Conservation (phyloP, 2,113 vertebrate genomes). For the Otis tarda region DNA sequence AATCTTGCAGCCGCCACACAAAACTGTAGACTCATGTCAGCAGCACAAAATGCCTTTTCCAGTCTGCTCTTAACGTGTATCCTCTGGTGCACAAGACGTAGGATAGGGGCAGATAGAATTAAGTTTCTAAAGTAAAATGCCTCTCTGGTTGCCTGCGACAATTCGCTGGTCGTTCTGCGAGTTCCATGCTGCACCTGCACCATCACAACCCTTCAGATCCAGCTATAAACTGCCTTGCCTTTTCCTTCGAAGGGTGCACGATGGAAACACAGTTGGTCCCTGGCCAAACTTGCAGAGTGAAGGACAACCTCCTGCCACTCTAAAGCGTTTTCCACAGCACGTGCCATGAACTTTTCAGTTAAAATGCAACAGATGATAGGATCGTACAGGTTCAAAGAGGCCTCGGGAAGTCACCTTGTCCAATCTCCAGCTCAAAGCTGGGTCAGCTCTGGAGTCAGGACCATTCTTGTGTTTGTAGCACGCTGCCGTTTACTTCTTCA, state of each 20-base stretch:
- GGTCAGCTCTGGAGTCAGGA: background rate
- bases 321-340: background rate
- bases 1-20: background rate
- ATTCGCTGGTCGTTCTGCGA: background rate
- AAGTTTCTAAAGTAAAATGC: background rate
- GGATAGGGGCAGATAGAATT: background rate
- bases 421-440: background rate
- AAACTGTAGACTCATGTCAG: background rate
- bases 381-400: background rate
- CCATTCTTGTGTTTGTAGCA: accelerated
- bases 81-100: background rate
- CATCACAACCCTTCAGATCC: background rate
- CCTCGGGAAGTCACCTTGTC: background rate
- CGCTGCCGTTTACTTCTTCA: background rate
- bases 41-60: background rate
- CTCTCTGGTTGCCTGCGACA: background rate
- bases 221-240: background rate
- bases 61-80: accelerated
- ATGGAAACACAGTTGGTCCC: background rate
- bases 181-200: background rate
- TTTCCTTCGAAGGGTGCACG: background rate
- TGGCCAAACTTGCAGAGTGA: background rate
- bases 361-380: background rate
- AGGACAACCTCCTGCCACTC: background rate
- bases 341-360: background rate